A percentile compares a stretch with the other conserved stretches of the same genome.
Conservation (phyloP, 2,888 invertebrate species). For the Elgonia sp. region DNA sequence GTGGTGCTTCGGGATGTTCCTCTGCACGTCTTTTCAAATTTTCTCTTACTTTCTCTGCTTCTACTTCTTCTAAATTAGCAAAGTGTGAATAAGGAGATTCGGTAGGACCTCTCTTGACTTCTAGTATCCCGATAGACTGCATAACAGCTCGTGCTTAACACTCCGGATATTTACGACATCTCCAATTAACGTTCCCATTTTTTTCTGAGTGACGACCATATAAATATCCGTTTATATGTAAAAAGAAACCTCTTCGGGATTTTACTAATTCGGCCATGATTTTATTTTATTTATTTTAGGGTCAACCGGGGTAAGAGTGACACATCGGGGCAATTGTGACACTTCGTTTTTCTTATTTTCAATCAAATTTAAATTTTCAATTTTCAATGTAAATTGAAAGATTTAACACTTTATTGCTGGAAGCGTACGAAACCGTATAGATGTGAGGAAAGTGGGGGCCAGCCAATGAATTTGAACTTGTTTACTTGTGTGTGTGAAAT, state of each 20-base stretch:
- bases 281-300: too few species aligned
- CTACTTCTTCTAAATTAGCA: slow-evolving; percentile 24
- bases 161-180: neutral
- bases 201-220: slow-evolving; percentile 1
- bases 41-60: slow-evolving; percentile 15
- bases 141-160: slow-evolving; percentile 12
- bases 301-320: too few species aligned
- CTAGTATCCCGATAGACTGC: neutral
- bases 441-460: too few species aligned
- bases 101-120: neutral
- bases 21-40: neutral
- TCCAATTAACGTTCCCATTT: slow-evolving; percentile 24
- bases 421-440: too few species aligned
- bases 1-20: slow-evolving; percentile 10
- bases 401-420: too few species aligned
- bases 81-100: slow-evolving; percentile 1
- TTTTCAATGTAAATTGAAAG: too few species aligned
- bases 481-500: too few species aligned
- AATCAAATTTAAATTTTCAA: too few species aligned
- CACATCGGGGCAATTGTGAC: too few species aligned
- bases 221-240: slow-evolving; percentile 15
- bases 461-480: too few species aligned
- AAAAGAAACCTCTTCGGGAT: neutral
- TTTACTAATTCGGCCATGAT: slow-evolving; percentile 19
- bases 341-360: too few species aligned